These are phyloP conservation scores for Malurus alboscapulatus DNA, from an alignment of 2,113 vertebrate species.

Conservation along the genomic window DNA sequence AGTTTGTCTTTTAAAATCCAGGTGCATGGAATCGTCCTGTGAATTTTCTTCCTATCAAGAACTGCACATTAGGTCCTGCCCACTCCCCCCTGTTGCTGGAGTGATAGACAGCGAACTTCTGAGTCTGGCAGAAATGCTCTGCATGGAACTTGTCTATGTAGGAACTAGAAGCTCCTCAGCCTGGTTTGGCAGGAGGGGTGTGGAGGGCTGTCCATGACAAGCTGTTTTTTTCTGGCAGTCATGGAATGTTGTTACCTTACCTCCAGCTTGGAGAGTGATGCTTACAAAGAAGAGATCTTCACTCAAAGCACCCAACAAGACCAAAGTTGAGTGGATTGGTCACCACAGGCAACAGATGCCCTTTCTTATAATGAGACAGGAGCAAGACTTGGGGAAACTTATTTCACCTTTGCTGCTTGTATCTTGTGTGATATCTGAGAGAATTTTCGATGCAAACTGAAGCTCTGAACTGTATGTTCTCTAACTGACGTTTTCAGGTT, in stretches of 20 bases:
- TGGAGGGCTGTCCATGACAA: not conserved
- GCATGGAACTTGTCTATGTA: not conserved
- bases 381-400: not conserved
- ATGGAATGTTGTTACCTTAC: not conserved
- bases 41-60: not conserved
- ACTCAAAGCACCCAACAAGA: not conserved
- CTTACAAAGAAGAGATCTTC: not conserved
- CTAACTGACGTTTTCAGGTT: not conserved
- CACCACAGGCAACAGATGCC: not conserved
- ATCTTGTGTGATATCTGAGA: not conserved
- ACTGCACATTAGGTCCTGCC: accelerated
- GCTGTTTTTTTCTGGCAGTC: not conserved
- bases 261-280: not conserved
- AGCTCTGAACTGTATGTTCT: not conserved
- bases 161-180: not conserved
- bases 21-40: not conserved
- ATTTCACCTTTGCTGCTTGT: not conserved
- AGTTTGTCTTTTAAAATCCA: not conserved
- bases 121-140: not conserved
- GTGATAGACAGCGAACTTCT: not conserved
- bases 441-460: not conserved
- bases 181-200: not conserved
- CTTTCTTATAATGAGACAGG: not conserved
- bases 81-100: accelerated
- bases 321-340: not conserved